Conservation (phyloP, 1,140 invertebrate genomes). For the Dreissena rostriformis region DNA sequence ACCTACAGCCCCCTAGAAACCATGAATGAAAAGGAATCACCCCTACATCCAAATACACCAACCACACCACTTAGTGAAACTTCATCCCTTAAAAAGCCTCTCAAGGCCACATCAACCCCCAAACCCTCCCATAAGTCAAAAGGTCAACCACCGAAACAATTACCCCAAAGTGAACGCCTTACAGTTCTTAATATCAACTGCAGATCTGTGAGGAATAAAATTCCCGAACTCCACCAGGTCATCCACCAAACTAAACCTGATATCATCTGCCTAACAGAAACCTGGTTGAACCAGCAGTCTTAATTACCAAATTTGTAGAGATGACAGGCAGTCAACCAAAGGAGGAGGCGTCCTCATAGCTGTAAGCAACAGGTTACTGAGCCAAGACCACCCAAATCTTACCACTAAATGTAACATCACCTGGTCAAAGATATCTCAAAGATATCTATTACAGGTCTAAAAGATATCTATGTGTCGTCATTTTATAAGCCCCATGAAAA, state of each 20-base stretch:
- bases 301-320: conserved; percentile 18
- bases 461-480: background rate
- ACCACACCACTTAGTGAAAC: background rate
- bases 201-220: conserved; percentile 33
- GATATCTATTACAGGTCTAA: conserved; percentile 7
- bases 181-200: conserved; percentile 19
- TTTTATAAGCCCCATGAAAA: conserved; percentile 37
- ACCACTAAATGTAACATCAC: conserved; percentile 16
- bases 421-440: too few species aligned
- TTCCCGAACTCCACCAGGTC: conserved; percentile 18
- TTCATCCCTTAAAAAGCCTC: background rate
- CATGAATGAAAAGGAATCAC: background rate
- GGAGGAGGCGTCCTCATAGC: conserved; percentile 14
- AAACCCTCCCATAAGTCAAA: background rate
- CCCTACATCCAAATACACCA: background rate
- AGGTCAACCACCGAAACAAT: background rate
- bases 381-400: conserved; percentile 17
- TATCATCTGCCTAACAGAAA: conserved; percentile 23
- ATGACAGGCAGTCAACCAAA: conserved; percentile 13
- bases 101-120: background rate
- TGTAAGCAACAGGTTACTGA: background rate
- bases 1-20: background rate
- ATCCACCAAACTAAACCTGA: conserved; percentile 19
- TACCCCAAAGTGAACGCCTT: background rate
- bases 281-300: conserved; percentile 23